Conservation (phyloP, 2,113 vertebrate species). For the Cyrtonyx montezumae region DNA sequence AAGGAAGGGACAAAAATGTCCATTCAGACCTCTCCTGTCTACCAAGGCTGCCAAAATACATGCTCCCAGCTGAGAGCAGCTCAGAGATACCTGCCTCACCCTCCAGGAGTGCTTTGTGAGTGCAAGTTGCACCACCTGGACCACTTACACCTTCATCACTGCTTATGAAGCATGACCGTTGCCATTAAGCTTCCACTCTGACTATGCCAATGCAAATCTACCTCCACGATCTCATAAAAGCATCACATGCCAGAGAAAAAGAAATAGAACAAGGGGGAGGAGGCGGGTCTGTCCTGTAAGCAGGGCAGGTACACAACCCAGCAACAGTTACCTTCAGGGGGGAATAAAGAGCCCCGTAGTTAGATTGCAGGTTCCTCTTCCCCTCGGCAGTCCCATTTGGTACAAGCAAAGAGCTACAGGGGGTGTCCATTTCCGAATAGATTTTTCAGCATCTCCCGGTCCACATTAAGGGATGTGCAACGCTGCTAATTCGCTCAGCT, state of each 20-base stretch:
- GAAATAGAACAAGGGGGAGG: not conserved
- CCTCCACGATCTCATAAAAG: not conserved
- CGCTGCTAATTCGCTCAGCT: not conserved
- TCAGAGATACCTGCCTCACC: not conserved
- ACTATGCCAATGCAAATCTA: not conserved
- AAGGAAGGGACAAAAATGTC: not conserved
- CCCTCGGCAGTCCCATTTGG: not conserved
- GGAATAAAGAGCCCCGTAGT: not conserved
- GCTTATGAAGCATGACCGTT: not conserved
- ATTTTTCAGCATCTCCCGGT: not conserved
- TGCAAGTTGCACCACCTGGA: not conserved
- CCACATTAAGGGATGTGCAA: accelerated
- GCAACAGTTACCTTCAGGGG: not conserved
- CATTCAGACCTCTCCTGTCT: not conserved
- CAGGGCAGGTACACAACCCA: not conserved
- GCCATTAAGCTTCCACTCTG: not conserved
- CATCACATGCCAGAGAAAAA: not conserved
- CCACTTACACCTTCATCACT: not conserved
- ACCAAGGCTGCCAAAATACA: not conserved
- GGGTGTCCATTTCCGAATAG: not conserved
- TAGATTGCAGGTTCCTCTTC: not conserved
- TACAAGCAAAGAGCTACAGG: not conserved
- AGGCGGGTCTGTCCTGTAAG: not conserved
- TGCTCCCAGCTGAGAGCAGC: not conserved
- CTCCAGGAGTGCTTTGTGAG: not conserved